Evolutionary conservation across 2,888 invertebrate genomes (phyloP).

Genomic region (Limnephilus marmoratus): DNA sequence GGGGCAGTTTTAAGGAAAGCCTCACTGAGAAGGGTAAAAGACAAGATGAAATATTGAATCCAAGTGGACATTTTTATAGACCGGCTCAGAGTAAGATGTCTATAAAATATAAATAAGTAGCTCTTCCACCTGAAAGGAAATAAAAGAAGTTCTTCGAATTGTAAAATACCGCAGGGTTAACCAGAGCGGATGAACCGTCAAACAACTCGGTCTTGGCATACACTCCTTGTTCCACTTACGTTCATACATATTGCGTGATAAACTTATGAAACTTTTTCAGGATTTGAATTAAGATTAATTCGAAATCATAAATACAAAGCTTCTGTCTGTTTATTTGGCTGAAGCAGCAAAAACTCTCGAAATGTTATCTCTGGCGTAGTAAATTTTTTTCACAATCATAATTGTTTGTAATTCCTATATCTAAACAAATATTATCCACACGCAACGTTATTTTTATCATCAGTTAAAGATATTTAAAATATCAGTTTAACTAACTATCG

Average conservation of each 20-base stretch:
- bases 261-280: no score
- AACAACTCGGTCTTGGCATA: no score
- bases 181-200: no score
- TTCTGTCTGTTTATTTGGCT: neutral
- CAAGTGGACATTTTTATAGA: neutral
- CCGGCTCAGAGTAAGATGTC: neutral
- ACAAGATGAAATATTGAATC: slow-evolving; percentile 30
- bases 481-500: no score
- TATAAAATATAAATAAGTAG: neutral
- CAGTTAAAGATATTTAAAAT: no score
- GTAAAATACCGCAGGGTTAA: neutral
- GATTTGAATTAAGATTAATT: neutral
- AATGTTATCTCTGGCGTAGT: neutral
- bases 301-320: neutral
- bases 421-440: no score
- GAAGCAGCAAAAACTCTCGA: neutral
- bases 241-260: no score
- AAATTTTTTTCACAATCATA: neutral
- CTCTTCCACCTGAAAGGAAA: neutral
- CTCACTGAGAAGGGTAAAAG: slow-evolving; percentile 14
- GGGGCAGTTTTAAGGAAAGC: slow-evolving; percentile 23
- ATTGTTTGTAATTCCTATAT: no score
- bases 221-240: no score
- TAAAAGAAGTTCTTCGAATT: neutral
- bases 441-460: no score